Percentiles rank a stretch among this genome's conserved stretches.
phyloP scores from a whole-genome alignment of 2,888 invertebrate genomes.

The Yponomeuta evonymella region DNA sequence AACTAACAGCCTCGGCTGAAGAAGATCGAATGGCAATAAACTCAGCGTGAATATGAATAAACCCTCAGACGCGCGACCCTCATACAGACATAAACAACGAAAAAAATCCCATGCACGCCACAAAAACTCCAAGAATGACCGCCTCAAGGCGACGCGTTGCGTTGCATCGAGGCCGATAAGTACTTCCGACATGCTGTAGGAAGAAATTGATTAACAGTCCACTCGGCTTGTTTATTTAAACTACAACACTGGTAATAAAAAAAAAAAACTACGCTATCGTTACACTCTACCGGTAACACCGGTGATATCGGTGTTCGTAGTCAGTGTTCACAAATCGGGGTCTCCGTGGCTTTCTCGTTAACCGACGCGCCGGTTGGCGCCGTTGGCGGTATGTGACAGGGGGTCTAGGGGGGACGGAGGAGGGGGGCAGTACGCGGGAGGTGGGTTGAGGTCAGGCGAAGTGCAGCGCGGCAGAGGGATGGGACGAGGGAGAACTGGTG shows the following conservation, averaged over 20 bases:
- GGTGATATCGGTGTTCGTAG: not conserved
- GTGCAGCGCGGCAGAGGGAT: constrained; percentile 44
- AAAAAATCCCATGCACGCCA: not conserved
- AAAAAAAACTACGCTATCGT: constrained; percentile 4
- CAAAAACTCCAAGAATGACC: not conserved
- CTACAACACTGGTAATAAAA: not conserved
- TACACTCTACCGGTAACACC: not conserved
- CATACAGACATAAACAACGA: not conserved
- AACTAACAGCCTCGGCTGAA: too few relatives aligned
- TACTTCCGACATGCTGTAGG: constrained; percentile 9
- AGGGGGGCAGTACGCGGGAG: constrained; percentile 11
- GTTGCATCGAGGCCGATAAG: constrained; percentile 1
- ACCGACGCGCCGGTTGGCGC: constrained; percentile 17
- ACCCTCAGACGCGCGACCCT: not conserved
- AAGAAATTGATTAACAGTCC: constrained; percentile 12
- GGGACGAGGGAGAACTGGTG: constrained; percentile 18
- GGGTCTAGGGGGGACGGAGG: constrained; percentile 2
- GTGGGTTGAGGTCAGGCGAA: constrained; percentile 53
- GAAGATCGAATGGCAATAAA: too few relatives aligned
- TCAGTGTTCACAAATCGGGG: not conserved
- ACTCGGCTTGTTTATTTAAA: not conserved
- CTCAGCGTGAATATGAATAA: too few relatives aligned
- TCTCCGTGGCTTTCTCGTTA: not conserved
- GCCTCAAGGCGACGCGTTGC: not conserved
- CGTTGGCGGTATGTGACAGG: constrained; percentile 9